Evolutionary conservation across 2,113 vertebrate genomes (phyloP).

Genomic region (Circaetus cinerascens): DNA sequence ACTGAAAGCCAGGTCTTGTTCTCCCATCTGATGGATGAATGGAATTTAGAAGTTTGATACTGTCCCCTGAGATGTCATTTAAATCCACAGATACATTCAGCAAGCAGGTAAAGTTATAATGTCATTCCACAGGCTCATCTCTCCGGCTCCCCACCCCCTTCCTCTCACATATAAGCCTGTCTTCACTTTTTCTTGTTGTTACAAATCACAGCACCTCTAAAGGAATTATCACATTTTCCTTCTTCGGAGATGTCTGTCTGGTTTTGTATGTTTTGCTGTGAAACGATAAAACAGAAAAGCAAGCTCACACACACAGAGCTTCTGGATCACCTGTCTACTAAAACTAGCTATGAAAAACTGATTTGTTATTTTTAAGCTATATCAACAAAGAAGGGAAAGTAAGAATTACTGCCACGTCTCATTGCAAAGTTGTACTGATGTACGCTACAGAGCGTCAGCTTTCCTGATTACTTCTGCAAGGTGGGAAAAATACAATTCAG

Average conservation of each 20-base stretch:
- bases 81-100: conserved; percentile 73
- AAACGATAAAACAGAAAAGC: neutral
- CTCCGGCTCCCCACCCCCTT: neutral
- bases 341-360: neutral
- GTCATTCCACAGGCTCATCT: conserved; percentile 59
- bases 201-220: conserved; percentile 17
- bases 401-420: neutral
- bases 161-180: neutral
- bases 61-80: conserved; percentile 86
- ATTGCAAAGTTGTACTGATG: neutral
- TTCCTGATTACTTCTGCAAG: neutral
- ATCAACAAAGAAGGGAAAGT: neutral
- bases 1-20: conserved; percentile 91
- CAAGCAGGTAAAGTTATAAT: conserved; percentile 45
- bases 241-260: conserved; percentile 1
- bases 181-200: neutral
- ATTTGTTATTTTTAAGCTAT: neutral
- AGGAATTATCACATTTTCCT: conserved; percentile 19
- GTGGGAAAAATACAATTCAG: neutral
- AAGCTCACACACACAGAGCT: neutral
- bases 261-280: neutral
- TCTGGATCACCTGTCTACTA: neutral
- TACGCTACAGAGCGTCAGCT: neutral
- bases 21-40: conserved; percentile 86
- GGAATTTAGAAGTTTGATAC: conserved; percentile 87